Evolutionary conservation across 2,113 vertebrate genomes (phyloP).

Genomic region (Leucopternis melanops): DNA sequence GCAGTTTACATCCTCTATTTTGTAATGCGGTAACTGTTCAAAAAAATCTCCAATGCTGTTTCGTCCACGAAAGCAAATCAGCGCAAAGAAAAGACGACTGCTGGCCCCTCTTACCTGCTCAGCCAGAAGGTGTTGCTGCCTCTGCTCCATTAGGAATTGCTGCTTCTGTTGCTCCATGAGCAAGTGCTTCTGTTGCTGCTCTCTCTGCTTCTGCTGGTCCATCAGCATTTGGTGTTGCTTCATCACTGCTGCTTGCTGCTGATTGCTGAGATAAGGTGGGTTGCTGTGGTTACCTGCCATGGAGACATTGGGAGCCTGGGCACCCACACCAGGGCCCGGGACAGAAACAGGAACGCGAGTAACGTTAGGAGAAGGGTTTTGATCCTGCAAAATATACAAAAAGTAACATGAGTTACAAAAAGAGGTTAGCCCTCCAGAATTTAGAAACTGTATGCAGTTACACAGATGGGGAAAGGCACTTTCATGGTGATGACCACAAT

Average conservation of each 20-base stretch:
- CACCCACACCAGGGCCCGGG: constrained; percentile 67
- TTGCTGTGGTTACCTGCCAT: constrained; percentile 79
- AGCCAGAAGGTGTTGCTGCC: constrained; percentile 85
- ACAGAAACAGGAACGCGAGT: constrained; percentile 74
- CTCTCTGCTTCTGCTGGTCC: constrained; percentile 82
- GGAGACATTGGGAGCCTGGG: constrained; percentile 72
- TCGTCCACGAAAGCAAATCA: background rate
- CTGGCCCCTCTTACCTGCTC: constrained; percentile 80
- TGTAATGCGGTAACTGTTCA: background rate
- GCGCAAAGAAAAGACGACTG: background rate
- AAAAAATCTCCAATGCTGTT: background rate
- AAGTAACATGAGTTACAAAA: background rate
- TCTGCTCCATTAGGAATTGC: constrained; percentile 80
- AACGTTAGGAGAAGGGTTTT: constrained; percentile 72
- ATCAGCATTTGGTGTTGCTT: constrained; percentile 85
- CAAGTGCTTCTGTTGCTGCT: constrained; percentile 76
- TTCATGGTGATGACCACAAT: background rate
- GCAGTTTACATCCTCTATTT: background rate
- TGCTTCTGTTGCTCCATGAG: constrained; percentile 75
- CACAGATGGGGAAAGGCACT: background rate
- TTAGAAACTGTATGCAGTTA: background rate
- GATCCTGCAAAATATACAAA: constrained; percentile 75
- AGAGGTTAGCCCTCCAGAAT: background rate
- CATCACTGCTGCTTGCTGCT: constrained; percentile 81
- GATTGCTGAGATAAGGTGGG: constrained; percentile 78